Evolutionary conservation across 2,888 invertebrate species (phyloP), one percentile per base, ranked within the genome.

Genomic region (Apocheima hispidaria): DNA sequence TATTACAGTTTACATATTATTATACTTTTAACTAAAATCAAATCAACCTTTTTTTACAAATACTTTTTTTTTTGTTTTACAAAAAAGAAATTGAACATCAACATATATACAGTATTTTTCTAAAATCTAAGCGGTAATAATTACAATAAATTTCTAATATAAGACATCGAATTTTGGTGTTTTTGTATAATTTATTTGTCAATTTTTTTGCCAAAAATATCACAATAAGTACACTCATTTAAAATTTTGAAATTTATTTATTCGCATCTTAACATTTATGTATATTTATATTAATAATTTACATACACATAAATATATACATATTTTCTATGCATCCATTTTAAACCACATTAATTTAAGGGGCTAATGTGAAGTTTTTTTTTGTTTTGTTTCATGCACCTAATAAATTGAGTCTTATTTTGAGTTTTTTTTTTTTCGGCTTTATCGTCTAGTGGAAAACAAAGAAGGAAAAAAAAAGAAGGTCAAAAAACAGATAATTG

Each of bases 131-230:
- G 21, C 12, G 16, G 28, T 44, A 28, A 28, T 12, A 20, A 20
- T 30, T n/a, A 38, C 20, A 30, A 51, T 40, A 30, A 50, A 30
- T 51, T 21, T 40, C 36, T 40, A 49, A 48, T 56, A 65, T 68
- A 68, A 68, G 68, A 68, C 68, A 68, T 68, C 44, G 10, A 53
- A 55, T 61, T 50, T 49, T 65, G 68, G 65, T 65, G 65, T 68
- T 68, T 49, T 49, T 63, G 30, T 54, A 50, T 35, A 58, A 62
- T 58, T 64, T 64, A 59, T 64, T 61, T 57, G 57, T 67, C 60
- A 55, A 52, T 53, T 55, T 53, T 53, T 49, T 58, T 33, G 38
- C 40, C 38, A 51, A 52, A 52, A 48, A 63, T 56, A 52, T 57
- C 58, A 61, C 50, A 54, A 46, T 35, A n/a, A n/a, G n/a, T n/a